These are phyloP conservation scores for Dendrophyllia cribrosa DNA, from an alignment of 64 coral and sea anemone species.

Conservation along the genomic window DNA sequence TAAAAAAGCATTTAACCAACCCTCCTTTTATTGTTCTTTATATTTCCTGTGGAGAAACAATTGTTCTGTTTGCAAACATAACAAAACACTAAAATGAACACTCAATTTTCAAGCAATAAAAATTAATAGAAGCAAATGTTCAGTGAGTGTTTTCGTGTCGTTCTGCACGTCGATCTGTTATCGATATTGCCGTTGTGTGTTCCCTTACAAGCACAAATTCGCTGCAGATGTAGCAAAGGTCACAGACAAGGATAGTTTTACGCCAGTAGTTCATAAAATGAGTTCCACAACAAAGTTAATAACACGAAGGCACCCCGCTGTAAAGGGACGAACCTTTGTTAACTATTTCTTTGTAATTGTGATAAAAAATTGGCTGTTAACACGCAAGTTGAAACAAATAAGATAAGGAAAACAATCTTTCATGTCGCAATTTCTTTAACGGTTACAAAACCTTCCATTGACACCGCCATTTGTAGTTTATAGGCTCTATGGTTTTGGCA, in stretches of 20 bases:
- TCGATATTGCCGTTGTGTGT: not conserved
- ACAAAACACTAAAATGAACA: not conserved
- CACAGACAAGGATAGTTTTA: not conserved
- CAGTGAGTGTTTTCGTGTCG: not conserved
- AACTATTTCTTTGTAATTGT: not conserved
- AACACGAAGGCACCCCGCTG: slow-evolving; percentile 4
- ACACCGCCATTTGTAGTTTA: too few relatives aligned
- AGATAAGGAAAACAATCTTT: not conserved
- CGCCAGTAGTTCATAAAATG: not conserved
- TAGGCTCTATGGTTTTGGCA: not conserved
- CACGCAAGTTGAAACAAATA: not conserved
- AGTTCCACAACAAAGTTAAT: not conserved
- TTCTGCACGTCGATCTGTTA: not conserved
- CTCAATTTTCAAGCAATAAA: not conserved
- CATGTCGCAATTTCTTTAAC: not conserved
- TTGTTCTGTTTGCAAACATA: not conserved
- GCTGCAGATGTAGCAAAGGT: not conserved
- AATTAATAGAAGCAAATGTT: not conserved
- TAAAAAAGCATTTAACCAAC: not conserved
- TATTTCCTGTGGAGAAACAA: not conserved
- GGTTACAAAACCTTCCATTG: too few relatives aligned
- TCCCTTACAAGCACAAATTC: not conserved
- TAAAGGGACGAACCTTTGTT: not conserved
- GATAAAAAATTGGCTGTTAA: not conserved
- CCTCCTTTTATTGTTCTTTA: not conserved